Evolutionary conservation across 2,888 invertebrate genomes (phyloP), one percentile per base, ranked within the genome.

Genomic region (Ceraclea dissimilis): DNA sequence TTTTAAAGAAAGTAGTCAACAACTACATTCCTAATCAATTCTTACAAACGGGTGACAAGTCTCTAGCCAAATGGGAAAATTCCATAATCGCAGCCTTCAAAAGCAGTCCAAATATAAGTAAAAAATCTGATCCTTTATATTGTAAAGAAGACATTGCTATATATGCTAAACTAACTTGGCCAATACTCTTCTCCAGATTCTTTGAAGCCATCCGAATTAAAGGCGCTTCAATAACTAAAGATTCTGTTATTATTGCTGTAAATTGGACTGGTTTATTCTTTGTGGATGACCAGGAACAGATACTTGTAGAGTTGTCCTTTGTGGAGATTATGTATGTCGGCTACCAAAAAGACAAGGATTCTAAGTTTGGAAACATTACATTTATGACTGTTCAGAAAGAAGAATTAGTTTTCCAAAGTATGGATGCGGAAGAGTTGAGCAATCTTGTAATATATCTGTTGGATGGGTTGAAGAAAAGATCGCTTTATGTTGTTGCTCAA

Each of bases 181-280:
- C 95, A 0, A 85, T 97, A 70, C 75, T 95, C 5, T 97, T 97
- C 71, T 95, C 95, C 0, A 81, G 92, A 67, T 95, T 95, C 71
- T 97, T 90, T 67, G 96, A 97, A 75, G 93, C 90, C 0, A 79
- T 88, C n/a, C 86, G 86, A 68, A 72, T 83, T 49, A 83, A 85
- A 59, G 89, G 88, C 0, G 84, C 86, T 0, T 76, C 79, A 22
- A 76, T 87, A 6, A 75, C 78, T 6, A 82, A 80, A 63, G 81
- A 85, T 64, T 85, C 92, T 64, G 82, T 94, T 18, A 91, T 97
- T 53, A 86, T 97, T 61, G 96, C 95, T 2, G 85, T 97, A 2
- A 97, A 97, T 72, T 93, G 93, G 84, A 90, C 90, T 1, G 96
- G 96, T 1, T 83, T 96, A 52, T 94, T 90, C 67, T 86, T 96